Conservation (phyloP, 2,113 vertebrate species). For the Myotis lucifugus region DNA sequence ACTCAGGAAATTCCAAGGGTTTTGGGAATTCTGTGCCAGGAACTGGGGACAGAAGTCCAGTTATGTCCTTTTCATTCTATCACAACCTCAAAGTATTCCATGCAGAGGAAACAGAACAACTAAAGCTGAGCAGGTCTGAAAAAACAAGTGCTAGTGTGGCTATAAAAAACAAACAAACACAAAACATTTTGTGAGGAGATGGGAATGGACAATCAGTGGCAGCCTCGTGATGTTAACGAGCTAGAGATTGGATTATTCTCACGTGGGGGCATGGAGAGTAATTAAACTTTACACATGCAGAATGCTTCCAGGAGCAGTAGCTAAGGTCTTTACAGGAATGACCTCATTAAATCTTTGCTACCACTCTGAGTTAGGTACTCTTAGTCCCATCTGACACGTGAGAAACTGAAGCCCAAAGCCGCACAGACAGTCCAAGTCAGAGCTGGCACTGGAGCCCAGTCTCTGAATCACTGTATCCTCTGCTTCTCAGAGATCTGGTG, state of each 20-base stretch:
- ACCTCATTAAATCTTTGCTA: not conserved
- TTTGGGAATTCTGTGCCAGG: not conserved
- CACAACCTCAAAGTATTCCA: not conserved
- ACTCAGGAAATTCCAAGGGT: not conserved
- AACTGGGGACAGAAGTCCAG: not conserved
- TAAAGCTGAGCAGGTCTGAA: not conserved
- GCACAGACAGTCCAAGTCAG: not conserved
- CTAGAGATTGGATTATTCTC: not conserved
- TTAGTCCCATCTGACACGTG: not conserved
- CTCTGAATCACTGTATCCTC: not conserved
- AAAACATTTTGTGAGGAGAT: not conserved
- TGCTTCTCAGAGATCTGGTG: not conserved
- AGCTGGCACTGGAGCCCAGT: not conserved
- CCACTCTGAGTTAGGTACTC: not conserved
- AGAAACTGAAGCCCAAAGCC: not conserved
- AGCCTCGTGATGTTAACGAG: not conserved
- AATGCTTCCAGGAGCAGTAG: not conserved
- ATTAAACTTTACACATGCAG: not conserved
- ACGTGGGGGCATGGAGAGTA: not conserved
- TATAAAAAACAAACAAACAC: too few species aligned
- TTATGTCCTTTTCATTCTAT: not conserved
- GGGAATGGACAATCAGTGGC: not conserved
- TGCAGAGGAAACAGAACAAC: not conserved
- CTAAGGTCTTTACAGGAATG: not conserved
- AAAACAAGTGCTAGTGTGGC: not conserved